Evolutionary conservation across 2,888 invertebrate species (phyloP), one percentile per base, ranked within the genome.

Genomic region (Eupeodes latifasciatus): DNA sequence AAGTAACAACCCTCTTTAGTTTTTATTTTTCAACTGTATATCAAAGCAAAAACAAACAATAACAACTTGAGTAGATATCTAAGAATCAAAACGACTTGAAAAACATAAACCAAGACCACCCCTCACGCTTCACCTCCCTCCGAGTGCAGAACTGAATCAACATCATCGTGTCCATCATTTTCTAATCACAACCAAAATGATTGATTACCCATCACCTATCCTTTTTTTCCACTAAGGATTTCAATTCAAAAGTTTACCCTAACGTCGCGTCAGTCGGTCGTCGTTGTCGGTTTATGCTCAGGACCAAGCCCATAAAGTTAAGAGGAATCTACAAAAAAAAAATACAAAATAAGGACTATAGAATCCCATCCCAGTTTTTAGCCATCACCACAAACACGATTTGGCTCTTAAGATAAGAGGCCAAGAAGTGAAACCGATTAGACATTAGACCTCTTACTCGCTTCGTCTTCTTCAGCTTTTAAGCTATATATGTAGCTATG

Each of bases 111-210:
- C 27, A 51, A 19, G 3, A 3, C 27, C 27, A 2, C 27, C 27
- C 27, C 27, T 27, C 14, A 19, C 19, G 1, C 19, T 1, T 19
- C 19, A 19, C 67, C 4, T 2, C n/a, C 16, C 62, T 11, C 19
- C 34, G 9, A 19, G 19, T 19, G 1, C 34, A 10, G 34, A 69
- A 61, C 34, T 9, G 34, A 69, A 61, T 36, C n/a, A 19, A 66
- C 75, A 64, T 80, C 79, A 36, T 81, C 74, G 72, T 87, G 83
- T 84, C 80, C 80, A 87, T 87, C 87, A 87, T 87, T 87, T 87
- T 87, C 87, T 87, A 87, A 87, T 87, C 87, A 83, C 87, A 80
- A 51, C 79, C 87, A 80, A 40, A 40, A 84, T 87, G 87, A 87
- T 87, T 87, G 87, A 87, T 87, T 87, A 87, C 87, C 80, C 40